Conservation (phyloP, 2,113 vertebrate species). For the Dryoscopus gambensis region DNA sequence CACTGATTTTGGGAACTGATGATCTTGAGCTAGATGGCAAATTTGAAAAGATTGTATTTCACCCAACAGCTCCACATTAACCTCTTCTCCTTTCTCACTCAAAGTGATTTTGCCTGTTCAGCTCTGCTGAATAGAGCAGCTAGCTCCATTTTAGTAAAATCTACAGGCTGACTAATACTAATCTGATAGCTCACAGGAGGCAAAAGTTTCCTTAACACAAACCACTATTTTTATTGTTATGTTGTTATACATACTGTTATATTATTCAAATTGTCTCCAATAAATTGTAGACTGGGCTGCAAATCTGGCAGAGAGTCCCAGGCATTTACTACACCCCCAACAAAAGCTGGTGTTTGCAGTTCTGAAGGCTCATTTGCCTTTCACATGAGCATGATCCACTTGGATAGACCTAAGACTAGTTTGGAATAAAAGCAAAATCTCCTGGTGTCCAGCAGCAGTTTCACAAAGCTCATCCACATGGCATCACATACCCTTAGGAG, state of each 20-base stretch:
- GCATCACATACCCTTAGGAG: not conserved
- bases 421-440: not conserved
- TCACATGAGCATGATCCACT: not conserved
- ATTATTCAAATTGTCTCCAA: not conserved
- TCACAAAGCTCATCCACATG: not conserved
- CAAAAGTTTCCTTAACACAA: not conserved
- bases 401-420: not conserved
- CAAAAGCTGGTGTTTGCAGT: not conserved
- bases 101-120: not conserved
- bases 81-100: conserved; percentile 1
- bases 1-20: not conserved
- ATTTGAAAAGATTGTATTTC: conserved; percentile 9
- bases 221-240: not conserved
- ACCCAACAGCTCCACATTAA: not conserved
- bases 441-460: not conserved
- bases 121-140: not conserved
- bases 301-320: not conserved
- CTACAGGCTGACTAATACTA: not conserved
- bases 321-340: not conserved
- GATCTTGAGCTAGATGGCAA: not conserved
- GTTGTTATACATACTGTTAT: too few relatives aligned
- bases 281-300: not conserved
- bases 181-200: not conserved
- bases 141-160: not conserved
- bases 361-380: not conserved